Conservation (phyloP, 2,888 invertebrate genomes). For the Diplolepis rosae region DNA sequence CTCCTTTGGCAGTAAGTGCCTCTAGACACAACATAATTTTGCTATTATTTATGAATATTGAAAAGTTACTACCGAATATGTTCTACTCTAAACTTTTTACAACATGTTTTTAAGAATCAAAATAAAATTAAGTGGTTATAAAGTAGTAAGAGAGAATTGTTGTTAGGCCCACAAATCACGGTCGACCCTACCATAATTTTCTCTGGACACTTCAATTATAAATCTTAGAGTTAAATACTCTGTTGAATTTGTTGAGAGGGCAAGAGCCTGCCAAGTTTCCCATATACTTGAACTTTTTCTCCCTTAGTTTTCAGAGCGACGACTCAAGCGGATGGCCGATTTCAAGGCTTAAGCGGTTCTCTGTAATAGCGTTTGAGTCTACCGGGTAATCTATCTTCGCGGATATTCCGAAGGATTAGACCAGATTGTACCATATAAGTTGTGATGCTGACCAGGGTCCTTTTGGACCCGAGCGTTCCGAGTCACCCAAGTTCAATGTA, state of each 20-base stretch:
- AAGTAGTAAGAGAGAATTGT: constrained; percentile 4
- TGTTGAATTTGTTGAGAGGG: not conserved
- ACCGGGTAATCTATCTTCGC: constrained; percentile 25
- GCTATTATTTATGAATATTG: too few relatives aligned
- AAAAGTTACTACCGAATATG: too few relatives aligned
- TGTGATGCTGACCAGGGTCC: constrained; percentile 12
- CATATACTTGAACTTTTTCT: constrained; percentile 24
- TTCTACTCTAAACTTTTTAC: not conserved
- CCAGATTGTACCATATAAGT: constrained; percentile 24
- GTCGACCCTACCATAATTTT: constrained; percentile 10
- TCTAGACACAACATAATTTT: too few relatives aligned
- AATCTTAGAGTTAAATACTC: constrained; percentile 21
- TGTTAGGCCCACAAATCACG: not conserved
- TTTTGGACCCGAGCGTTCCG: not conserved
- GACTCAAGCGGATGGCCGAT: constrained; percentile 1
- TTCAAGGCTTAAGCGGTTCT: constrained; percentile 21
- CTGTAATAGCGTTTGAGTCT: constrained; percentile 13
- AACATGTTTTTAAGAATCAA: not conserved
- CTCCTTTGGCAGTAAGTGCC: too few relatives aligned
- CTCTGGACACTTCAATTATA: constrained; percentile 22
- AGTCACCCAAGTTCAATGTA: constrained; percentile 8
- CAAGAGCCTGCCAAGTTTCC: constrained; percentile 15
- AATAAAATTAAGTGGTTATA: constrained; percentile 6
- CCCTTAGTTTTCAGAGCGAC: constrained; percentile 14
- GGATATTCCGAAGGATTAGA: constrained; percentile 21